phyloP scores from a whole-genome alignment of 2,888 invertebrate species.

The Agapostemon virescens region DNA sequence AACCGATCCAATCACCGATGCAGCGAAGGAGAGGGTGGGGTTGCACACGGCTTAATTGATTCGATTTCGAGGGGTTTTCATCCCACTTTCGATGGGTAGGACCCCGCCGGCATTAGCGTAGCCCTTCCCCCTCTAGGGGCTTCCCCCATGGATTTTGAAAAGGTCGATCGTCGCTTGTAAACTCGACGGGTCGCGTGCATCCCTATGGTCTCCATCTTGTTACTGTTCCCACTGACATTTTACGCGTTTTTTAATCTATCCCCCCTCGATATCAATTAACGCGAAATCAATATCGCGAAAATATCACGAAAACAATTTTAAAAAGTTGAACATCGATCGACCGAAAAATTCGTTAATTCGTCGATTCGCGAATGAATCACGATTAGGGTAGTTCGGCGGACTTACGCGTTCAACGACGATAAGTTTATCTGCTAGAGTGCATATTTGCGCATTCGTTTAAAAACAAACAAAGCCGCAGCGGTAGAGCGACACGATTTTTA shows the following conservation, averaged over 20 bases:
- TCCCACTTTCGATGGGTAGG: conserved; percentile 66
- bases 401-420: background rate
- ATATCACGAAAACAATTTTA: background rate
- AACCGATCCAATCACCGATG: conserved; percentile 70
- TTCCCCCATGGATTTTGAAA: conserved; percentile 60
- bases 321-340: background rate
- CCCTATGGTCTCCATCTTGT: conserved; percentile 62
- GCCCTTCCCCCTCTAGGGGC: conserved; percentile 31
- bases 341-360: background rate
- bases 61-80: conserved; percentile 78
- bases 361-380: background rate
- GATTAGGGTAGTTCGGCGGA: background rate
- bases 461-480: background rate
- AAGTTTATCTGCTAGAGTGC: background rate
- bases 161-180: conserved; percentile 57
- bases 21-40: conserved; percentile 59
- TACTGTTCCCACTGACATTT: conserved; percentile 41
- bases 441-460: background rate
- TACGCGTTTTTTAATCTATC: background rate
- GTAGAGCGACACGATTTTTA: background rate
- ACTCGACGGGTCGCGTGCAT: conserved; percentile 28
- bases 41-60: conserved; percentile 79
- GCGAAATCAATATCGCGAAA: background rate
- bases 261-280: background rate
- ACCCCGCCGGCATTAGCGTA: conserved; percentile 56